Base-by-base conservation (phyloP, 2,888 invertebrate species). In the Acronicta leporina region DNA sequence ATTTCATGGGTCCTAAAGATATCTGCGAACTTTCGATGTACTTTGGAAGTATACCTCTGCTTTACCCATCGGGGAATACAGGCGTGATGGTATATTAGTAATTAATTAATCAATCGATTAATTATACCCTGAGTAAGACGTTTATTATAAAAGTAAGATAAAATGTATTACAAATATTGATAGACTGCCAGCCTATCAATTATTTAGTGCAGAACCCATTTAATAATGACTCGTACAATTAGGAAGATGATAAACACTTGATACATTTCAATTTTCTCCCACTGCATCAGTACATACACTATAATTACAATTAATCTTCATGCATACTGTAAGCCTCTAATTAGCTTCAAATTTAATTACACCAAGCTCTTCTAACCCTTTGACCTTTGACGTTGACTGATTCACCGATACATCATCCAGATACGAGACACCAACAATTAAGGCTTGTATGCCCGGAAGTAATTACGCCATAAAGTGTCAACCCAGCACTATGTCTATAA, bases 381-480 rank as follows among this genome's bases (percentile, higher is more conserved):
- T 79, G 75, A 83, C 79, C 67, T 75, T 53, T 71, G 75, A 81
- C 86, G 81, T 80, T 85, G 88, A 86, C 83, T 85, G 87, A 88
- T 88, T 81, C 73, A 72, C 82, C 80, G 74, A 86, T 88, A 84
- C 81, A 83, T 88, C 87, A 87, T 84, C 80, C 38, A 82, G 87
- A 84, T 86, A 87, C 75, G 75, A 77, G 84, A 87, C 80, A 85
- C 82, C 83, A 81, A 81, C 84, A 84, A 87, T 85, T 83, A 84
- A 73, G 78, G 79, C 69, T 59, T 74, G 74, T 68, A 63, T 55
- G 71, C 63, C 79, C 81, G 88, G 88, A 88, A 84, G 85, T 85
- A 87, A 88, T 88, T 86, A 85, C 84, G 76, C 69, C 85, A 84
- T 87, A 85, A 86, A 87, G 76, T 77, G 80, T 79, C 66, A 74